phyloP scores from a whole-genome alignment of 2,888 invertebrate species.

The Automeris io region DNA sequence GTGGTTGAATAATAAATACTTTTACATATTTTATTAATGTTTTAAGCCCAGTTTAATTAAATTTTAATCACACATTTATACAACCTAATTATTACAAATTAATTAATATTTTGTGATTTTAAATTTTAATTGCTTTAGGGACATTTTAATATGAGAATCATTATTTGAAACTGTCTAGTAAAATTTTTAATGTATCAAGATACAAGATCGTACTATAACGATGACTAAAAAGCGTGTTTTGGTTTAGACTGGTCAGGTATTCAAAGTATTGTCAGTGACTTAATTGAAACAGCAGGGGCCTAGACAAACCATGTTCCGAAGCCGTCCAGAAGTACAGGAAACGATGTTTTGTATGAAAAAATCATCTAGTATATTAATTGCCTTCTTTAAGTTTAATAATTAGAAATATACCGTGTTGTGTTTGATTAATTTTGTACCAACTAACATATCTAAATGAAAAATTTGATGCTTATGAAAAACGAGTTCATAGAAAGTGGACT shows the following conservation, averaged over 20 bases:
- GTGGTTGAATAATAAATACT: too few species aligned
- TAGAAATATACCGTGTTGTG: slow-evolving; percentile 42
- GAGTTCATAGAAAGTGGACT: background rate
- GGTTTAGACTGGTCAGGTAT: slow-evolving; percentile 61
- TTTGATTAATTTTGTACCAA: slow-evolving; percentile 57
- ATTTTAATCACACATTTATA: too few species aligned
- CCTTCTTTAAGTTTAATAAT: slow-evolving; percentile 65
- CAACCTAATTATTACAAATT: too few species aligned
- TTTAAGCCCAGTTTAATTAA: too few species aligned
- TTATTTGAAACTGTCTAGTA: background rate
- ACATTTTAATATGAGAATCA: too few species aligned
- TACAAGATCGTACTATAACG: slow-evolving; percentile 18
- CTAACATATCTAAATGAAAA: too few species aligned
- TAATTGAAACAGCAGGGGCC: slow-evolving; percentile 76
- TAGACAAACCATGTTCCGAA: slow-evolving; percentile 37
- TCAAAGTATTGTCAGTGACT: slow-evolving; percentile 72
- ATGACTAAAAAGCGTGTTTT: slow-evolving; percentile 50
- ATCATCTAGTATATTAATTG: slow-evolving; percentile 63
- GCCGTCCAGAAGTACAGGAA: slow-evolving; percentile 49
- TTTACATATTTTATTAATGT: too few species aligned
- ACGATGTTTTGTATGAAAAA: slow-evolving; percentile 70
- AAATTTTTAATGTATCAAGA: slow-evolving; percentile 35
- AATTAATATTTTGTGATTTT: too few species aligned
- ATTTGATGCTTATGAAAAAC: slow-evolving; percentile 18
- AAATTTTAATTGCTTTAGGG: too few species aligned